These are phyloP conservation scores for Eufriesea mexicana DNA, from an alignment of 1,140 invertebrate genomes.

Conservation along the genomic window DNA sequence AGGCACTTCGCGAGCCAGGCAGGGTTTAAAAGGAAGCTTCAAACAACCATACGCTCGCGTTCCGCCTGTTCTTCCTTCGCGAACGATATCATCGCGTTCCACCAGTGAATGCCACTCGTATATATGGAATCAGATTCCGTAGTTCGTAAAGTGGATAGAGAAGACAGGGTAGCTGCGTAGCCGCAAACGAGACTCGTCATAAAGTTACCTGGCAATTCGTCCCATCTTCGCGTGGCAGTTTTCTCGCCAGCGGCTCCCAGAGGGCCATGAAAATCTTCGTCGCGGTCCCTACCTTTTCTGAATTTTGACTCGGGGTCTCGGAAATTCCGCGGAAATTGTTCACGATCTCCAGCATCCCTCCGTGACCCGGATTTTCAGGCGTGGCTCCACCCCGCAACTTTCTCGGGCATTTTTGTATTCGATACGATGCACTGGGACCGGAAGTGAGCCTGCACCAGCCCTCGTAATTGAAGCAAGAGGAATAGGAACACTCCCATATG, in stretches of 20 bases:
- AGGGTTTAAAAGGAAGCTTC: too few relatives aligned
- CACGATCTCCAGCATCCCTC: background rate
- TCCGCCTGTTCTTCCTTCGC: background rate
- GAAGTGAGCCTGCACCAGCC: background rate
- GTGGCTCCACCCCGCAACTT: background rate
- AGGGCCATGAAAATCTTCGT: background rate
- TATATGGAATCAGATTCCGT: background rate
- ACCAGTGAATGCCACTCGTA: background rate
- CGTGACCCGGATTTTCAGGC: slow-evolving; percentile 17
- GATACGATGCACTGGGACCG: background rate
- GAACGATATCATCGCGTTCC: background rate
- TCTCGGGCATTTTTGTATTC: slow-evolving; percentile 2
- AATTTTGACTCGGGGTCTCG: slow-evolving; percentile 11
- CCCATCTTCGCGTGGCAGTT: background rate
- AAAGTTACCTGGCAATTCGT: slow-evolving; percentile 10
- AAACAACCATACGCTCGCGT: too few relatives aligned
- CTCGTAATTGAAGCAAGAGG: too few relatives aligned
- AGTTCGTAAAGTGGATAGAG: slow-evolving; percentile 4
- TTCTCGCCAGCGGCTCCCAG: slow-evolving; percentile 4
- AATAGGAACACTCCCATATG: too few relatives aligned
- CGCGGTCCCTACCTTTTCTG: slow-evolving; percentile 12
- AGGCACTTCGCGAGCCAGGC: too few relatives aligned
- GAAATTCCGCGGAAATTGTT: slow-evolving; percentile 44
- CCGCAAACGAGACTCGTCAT: slow-evolving; percentile 35
- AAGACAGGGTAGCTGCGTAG: background rate